Percentiles rank a stretch among this genome's conserved stretches.
phyloP scores from a whole-genome alignment of 2,888 invertebrate species.

The Lasioglossum figueresi region DNA sequence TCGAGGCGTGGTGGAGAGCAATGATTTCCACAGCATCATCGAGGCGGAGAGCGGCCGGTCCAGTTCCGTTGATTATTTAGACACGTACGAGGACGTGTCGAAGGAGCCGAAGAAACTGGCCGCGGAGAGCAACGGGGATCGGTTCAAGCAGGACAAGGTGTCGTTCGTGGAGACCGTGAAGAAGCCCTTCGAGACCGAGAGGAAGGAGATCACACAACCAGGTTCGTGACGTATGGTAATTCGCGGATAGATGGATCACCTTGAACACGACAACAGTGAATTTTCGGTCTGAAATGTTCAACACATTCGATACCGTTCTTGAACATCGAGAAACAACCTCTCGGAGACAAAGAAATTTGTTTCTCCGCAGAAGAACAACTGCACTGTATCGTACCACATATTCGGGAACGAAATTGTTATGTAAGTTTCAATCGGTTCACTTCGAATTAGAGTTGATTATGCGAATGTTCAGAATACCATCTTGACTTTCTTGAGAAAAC shows the following conservation, averaged over 20 bases:
- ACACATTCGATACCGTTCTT: background rate
- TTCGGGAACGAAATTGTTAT: no score
- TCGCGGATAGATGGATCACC: constrained; percentile 52
- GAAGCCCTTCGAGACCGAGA: constrained; percentile 42
- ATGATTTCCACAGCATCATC: constrained; percentile 49
- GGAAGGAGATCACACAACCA: constrained; percentile 66
- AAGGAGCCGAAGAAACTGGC: constrained; percentile 60
- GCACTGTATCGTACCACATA: background rate
- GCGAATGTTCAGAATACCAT: background rate
- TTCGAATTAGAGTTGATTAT: background rate
- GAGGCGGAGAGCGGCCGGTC: constrained; percentile 44
- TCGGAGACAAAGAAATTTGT: background rate
- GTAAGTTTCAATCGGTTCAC: background rate
- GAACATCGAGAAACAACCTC: background rate
- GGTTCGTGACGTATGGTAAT: constrained; percentile 68
- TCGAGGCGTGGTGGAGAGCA: constrained; percentile 43
- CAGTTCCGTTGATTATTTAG: constrained; percentile 41
- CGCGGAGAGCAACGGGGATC: constrained; percentile 30
- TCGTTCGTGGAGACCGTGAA: constrained; percentile 55
- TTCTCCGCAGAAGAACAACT: background rate
- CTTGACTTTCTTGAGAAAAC: background rate
- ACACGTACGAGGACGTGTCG: constrained; percentile 40
- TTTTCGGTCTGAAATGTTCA: background rate
- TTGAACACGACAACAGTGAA: background rate
- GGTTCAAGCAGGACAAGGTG: constrained; percentile 58